Base-by-base conservation (phyloP, 2,113 vertebrate species). In the Onychostruthus taczanowskii region DNA sequence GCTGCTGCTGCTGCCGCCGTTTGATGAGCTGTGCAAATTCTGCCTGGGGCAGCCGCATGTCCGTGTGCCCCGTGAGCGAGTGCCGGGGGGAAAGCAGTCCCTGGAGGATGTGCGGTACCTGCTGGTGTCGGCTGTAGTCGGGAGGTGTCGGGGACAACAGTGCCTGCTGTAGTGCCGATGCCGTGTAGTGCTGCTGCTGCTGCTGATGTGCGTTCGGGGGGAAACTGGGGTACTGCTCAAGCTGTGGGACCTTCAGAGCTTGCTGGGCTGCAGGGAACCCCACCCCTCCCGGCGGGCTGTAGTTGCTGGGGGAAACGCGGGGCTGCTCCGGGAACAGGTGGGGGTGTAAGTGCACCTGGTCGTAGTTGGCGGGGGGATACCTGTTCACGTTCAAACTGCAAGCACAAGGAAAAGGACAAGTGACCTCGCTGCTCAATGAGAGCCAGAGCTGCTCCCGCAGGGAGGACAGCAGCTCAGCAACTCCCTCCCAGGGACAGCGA, bases 31-130 rank as follows among this genome's bases (percentile, higher is more conserved):
- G 98, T 12, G 98, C 98, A 96, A 99, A 98, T 97, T 99, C 99
- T 14, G 98, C 98, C 4, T 98, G 98, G 68, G 99, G 98, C 97
- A 99, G 98, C 84, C 99, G 98, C 79, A 98, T 97, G 97, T 99
- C 99, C 15, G 98, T 97, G 73, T 99, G 99, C 77, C 99, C 99
- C 2, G 98, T 99, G 91, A 99, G 98, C 3, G 99, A 99, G 95
- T 99, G 99, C 52, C 99, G 99, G 69, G 99, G 99, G 10, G 99
- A 99, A 52, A 99, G 98, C 84, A 99, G 99, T 93, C 99, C 99
- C 98, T 99, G 99, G 64, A 99, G 98, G 91, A 99, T 99, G 86
- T 99, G 99, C 8, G 99, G 99, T 87, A 99, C 98, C 89, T 99
- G 99, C 95, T 99, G 99, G 91, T 99, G 99, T 91, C 98, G 95